These are phyloP conservation scores for Latheticus oryzae DNA, from an alignment of 2,888 invertebrate genomes.

Conservation along the genomic window DNA sequence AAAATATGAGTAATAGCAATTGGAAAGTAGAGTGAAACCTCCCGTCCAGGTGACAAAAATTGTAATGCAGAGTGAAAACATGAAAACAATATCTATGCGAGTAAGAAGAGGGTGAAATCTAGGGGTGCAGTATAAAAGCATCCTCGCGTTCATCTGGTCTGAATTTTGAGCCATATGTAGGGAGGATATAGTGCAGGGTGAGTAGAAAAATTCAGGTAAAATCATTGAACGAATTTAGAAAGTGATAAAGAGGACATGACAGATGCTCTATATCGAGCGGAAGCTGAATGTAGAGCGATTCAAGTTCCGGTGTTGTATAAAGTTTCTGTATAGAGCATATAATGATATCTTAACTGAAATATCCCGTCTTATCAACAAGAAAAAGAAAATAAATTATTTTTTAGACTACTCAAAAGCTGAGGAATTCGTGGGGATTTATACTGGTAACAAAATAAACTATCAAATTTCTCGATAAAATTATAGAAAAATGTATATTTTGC, in stretches of 20 bases:
- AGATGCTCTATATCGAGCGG: constrained; percentile 32
- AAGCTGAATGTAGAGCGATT: constrained; percentile 29
- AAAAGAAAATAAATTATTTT: too few species aligned
- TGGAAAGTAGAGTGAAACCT: constrained; percentile 16
- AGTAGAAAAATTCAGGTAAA: constrained; percentile 29
- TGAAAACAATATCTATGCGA: constrained; percentile 33
- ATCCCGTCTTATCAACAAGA: not conserved
- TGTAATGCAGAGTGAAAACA: constrained; percentile 29
- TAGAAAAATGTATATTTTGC: too few species aligned
- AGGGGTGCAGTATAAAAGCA: constrained; percentile 24
- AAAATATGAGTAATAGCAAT: constrained; percentile 17
- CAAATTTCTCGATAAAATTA: too few species aligned
- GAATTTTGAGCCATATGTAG: constrained; percentile 12
- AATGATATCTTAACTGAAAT: not conserved
- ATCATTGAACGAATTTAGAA: constrained; percentile 13
- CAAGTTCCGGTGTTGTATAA: constrained; percentile 14
- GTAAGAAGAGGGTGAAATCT: constrained; percentile 25
- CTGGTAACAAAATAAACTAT: too few species aligned
- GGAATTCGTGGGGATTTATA: too few species aligned
- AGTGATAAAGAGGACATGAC: constrained; percentile 30
- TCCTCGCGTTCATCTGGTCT: not conserved
- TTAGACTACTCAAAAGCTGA: too few species aligned
- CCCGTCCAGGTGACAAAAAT: constrained; percentile 35
- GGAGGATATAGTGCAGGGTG: too few species aligned
- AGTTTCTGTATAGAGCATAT: not conserved